Evolutionary conservation across 2,888 invertebrate species (phyloP), one percentile per base, ranked within the genome.

Genomic region (Pyrocoelia pectoralis): DNA sequence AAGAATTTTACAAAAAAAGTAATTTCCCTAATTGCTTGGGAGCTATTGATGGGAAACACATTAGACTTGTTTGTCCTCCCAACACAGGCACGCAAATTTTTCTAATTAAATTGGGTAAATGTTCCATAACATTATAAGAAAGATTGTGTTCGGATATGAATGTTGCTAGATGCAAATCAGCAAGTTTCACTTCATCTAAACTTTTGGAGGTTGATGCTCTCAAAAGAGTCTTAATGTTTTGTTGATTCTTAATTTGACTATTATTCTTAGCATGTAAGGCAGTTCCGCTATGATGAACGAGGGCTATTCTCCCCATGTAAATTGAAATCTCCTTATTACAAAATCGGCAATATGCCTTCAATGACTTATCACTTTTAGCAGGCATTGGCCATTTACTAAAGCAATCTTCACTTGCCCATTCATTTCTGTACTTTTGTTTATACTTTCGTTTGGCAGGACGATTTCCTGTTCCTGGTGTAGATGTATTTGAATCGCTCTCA

Each of bases 171-270:
- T 38, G 38, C n/a, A 38, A 38, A 38, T 38, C 10, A 38, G 38
- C 38, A 38, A 38, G 38, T 38, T 38, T 38, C 38, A 38, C 38
- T 38, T 38, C 38, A 38, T 38, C 38, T 9, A 38, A 38, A 38
- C 38, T 38, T 38, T 38, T 38, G 5, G 38, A 38, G 10, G 38
- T n/a, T n/a, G n/a, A n/a, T n/a, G n/a, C n/a, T 38, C 38, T 38
- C 38, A 38, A 38, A 38, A 24, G 24, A 24, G 24, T 24, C 38
- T 38, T 38, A 38, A 38, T 38, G 38, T 38, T n/a, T 38, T 38
- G 38, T 38, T 38, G 38, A 38, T 38, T 38, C 38, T 38, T 38
- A 38, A 38, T 38, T 38, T 38, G 38, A 38, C 38, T 38, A 38
- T n/a, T 38, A 38, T 12, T 38, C 12, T 38, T 38, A 38, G 38